phyloP scores from a whole-genome alignment of 2,113 vertebrate genomes.

The Mormyrus iriodes region DNA sequence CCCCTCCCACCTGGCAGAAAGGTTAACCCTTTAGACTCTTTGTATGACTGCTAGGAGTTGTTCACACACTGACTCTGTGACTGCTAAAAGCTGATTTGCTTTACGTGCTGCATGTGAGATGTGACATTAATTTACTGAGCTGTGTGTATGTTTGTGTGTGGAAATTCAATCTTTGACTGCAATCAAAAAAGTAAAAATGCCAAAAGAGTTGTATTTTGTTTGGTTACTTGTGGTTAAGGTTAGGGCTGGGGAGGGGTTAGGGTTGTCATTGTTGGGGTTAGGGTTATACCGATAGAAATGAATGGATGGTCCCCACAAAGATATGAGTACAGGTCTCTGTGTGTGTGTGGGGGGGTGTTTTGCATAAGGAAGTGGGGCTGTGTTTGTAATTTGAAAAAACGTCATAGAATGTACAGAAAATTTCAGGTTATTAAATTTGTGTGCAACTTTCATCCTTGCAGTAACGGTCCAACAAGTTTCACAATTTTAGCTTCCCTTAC shows the following conservation, averaged over 20 bases:
- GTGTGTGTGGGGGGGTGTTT: neutral
- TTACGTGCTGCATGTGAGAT: neutral
- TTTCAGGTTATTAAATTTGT: neutral
- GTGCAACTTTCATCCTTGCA: neutral
- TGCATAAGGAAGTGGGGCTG: neutral
- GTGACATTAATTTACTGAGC: neutral
- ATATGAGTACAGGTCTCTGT: neutral
- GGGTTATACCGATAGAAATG: no score
- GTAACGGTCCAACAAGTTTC: neutral
- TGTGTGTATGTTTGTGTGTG: neutral
- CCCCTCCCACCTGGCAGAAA: constrained; percentile 34
- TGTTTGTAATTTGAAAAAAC: neutral
- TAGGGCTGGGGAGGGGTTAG: no score
- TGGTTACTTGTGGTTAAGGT: neutral
- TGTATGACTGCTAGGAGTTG: neutral
- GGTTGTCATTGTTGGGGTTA: no score
- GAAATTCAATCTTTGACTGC: no score
- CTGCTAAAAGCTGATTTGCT: neutral
- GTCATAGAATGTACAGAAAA: neutral
- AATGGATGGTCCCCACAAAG: no score
- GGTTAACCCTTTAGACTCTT: constrained; percentile 14
- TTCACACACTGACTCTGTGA: neutral
- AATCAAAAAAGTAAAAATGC: neutral
- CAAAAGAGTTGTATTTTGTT: neutral
- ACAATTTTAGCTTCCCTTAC: neutral